Conservation (phyloP, 2,888 invertebrate genomes). For the Acronicta aceris region DNA sequence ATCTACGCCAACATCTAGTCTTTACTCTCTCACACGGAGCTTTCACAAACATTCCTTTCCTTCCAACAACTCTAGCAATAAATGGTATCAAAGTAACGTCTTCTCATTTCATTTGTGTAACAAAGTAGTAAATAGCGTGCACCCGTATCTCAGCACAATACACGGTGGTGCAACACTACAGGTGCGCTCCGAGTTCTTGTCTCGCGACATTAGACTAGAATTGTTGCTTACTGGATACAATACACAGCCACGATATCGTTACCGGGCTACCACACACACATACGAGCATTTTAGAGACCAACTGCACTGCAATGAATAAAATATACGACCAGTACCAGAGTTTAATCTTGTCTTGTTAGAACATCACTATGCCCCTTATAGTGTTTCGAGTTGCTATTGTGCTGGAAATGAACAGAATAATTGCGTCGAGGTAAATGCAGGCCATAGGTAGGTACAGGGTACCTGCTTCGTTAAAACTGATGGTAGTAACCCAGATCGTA, state of each 20-base stretch:
- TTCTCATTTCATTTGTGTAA: conserved; percentile 50
- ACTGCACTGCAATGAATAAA: conserved; percentile 57
- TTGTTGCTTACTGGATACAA: conserved; percentile 63
- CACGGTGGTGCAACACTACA: conserved; percentile 33
- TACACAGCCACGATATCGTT: conserved; percentile 54
- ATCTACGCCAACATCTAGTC: background rate
- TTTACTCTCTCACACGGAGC: conserved; percentile 1
- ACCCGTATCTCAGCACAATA: conserved; percentile 44
- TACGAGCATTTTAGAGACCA: conserved; percentile 49
- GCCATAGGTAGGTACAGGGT: conserved; percentile 2
- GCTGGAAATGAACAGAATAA: conserved; percentile 29
- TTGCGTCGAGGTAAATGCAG: conserved; percentile 9
- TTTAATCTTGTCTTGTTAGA: conserved; percentile 58
- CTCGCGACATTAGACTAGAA: conserved; percentile 65
- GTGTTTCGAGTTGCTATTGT: conserved; percentile 33
- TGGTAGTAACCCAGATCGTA: conserved; percentile 1
- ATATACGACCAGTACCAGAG: conserved; percentile 57
- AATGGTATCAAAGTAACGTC: conserved; percentile 45
- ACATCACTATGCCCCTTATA: conserved; percentile 44
- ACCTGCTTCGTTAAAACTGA: conserved; percentile 4
- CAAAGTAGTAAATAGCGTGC: conserved; percentile 53
- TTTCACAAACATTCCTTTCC: conserved; percentile 19
- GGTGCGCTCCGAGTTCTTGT: conserved; percentile 63
- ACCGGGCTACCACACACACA: conserved; percentile 38
- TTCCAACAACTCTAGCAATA: conserved; percentile 42